Percentiles rank a stretch among this genome's conserved stretches.
Evolutionary conservation across 1,140 invertebrate genomes (phyloP).

Genomic region (Monomorium pharaonis): DNA sequence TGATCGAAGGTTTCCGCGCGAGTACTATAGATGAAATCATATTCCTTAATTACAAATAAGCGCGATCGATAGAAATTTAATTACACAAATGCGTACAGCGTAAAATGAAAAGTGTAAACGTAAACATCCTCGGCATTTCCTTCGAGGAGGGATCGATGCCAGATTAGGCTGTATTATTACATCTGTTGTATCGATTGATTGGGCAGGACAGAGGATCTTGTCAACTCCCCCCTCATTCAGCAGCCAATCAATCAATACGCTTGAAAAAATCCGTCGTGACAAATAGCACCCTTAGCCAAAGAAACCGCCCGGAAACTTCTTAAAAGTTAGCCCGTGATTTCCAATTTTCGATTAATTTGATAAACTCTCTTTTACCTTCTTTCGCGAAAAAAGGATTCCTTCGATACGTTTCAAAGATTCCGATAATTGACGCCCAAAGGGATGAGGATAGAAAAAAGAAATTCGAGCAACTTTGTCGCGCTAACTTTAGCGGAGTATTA

Average conservation of each 20-base stretch:
- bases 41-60: neutral
- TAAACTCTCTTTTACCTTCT: neutral
- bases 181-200: too few species aligned
- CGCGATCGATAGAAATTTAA: neutral
- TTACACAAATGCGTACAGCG: neutral
- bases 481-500: neutral
- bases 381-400: neutral
- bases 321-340: neutral
- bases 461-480: neutral
- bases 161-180: neutral
- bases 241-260: too few species aligned
- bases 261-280: too few species aligned
- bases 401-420: neutral
- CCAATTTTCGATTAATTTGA: neutral
- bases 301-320: neutral
- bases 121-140: neutral
- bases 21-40: neutral
- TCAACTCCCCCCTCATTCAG: too few species aligned
- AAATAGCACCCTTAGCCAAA: neutral
- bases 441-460: neutral
- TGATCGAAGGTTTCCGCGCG: neutral
- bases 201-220: too few species aligned
- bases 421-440: neutral
- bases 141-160: neutral
- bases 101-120: neutral